Conservation (phyloP, 35 echinoderm and acorn worm genomes). For the Apostichopus japonicus region DNA sequence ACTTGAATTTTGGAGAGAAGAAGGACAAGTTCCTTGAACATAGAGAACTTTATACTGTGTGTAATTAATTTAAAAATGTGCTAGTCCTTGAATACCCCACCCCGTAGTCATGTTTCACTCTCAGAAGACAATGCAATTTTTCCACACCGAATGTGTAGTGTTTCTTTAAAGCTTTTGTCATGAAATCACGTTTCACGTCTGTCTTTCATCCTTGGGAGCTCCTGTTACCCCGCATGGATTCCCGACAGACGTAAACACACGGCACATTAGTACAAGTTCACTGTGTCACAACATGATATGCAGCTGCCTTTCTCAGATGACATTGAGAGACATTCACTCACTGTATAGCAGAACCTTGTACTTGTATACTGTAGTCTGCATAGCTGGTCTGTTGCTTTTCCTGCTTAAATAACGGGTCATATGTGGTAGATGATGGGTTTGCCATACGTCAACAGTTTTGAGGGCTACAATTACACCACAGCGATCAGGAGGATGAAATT, state of each 20-base stretch:
- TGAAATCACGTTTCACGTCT: not conserved
- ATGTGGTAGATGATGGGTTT: too few relatives aligned
- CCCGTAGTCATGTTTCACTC: too few relatives aligned
- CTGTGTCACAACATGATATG: not conserved
- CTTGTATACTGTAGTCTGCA: not conserved
- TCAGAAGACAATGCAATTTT: too few relatives aligned
- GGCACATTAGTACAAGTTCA: not conserved
- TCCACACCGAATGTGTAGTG: too few relatives aligned
- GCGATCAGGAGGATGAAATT: too few relatives aligned
- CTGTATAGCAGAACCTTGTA: not conserved
- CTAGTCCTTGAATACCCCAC: too few relatives aligned
- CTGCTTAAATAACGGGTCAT: not conserved
- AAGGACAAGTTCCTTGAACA: too few relatives aligned
- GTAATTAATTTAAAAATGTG: too few relatives aligned
- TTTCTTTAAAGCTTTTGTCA: not conserved
- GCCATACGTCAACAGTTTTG: too few relatives aligned
- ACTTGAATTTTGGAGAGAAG: too few relatives aligned
- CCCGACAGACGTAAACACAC: not conserved
- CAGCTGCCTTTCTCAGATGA: not conserved
- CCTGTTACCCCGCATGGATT: not conserved
- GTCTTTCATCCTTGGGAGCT: not conserved
- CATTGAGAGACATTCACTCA: not conserved
- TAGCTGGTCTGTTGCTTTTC: not conserved
- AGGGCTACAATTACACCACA: too few relatives aligned
- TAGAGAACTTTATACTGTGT: too few relatives aligned